A percentile compares a stretch with the other conserved stretches of the same genome.
Evolutionary conservation across 2,888 invertebrate species (phyloP).

Genomic region (Heliconius erato): DNA sequence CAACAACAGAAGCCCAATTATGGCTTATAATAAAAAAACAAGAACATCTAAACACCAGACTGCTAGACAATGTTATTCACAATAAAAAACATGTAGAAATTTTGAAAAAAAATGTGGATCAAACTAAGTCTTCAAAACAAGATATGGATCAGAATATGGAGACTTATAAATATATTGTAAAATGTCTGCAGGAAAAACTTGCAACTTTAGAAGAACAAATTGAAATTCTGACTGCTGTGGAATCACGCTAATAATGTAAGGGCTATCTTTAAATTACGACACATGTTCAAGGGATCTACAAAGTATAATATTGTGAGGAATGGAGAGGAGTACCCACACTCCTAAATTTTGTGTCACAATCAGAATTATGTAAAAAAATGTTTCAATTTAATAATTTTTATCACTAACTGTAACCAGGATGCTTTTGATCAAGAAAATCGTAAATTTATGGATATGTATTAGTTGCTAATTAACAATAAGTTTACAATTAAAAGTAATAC

Average conservation of each 20-base stretch:
- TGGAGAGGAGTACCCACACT: background rate
- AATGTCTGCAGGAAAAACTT: slow-evolving; percentile 80
- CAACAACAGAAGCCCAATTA: slow-evolving; percentile 69
- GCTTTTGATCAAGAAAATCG: too few relatives aligned
- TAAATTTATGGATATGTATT: background rate
- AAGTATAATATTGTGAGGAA: background rate
- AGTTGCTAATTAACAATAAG: background rate
- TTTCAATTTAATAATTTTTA: background rate
- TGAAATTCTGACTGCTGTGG: slow-evolving; percentile 78
- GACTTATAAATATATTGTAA: slow-evolving; percentile 75
- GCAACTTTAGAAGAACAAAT: slow-evolving; percentile 80
- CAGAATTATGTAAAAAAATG: background rate
- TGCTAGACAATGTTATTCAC: slow-evolving; percentile 67
- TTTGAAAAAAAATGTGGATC: slow-evolving; percentile 68
- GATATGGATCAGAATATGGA: slow-evolving; percentile 72
- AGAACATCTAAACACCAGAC: slow-evolving; percentile 70
- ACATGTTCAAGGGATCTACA: background rate
- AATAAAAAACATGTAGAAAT: slow-evolving; percentile 72
- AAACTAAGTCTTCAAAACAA: slow-evolving; percentile 62
- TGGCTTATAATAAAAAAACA: slow-evolving; percentile 80
- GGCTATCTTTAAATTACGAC: background rate
- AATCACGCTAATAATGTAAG: slow-evolving; percentile 68
- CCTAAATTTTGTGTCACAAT: too few relatives aligned
- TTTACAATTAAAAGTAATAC: background rate
- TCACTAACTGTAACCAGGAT: background rate